Evolutionary conservation across 2,113 vertebrate genomes (phyloP).

Genomic region (Hypomesus transpacificus): DNA sequence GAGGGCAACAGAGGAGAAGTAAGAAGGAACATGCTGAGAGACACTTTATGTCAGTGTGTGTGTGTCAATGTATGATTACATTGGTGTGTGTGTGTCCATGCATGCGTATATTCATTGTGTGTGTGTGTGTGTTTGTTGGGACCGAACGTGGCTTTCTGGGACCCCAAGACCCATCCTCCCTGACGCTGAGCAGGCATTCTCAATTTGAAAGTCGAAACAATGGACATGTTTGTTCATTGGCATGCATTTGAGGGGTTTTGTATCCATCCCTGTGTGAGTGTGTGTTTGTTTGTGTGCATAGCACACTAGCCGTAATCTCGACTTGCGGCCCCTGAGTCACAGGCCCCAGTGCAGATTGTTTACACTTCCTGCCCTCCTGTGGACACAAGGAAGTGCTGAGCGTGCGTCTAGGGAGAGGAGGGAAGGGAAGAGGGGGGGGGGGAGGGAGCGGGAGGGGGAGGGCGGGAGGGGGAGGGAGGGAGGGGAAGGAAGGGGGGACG

Average conservation of each 20-base stretch:
- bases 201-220: too few species aligned
- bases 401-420: constrained; percentile 12
- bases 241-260: background rate
- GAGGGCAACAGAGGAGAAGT: too few species aligned
- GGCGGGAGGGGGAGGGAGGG: constrained; percentile 36
- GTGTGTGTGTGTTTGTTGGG: background rate
- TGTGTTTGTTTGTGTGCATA: background rate
- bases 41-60: background rate
- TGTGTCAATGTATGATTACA: background rate
- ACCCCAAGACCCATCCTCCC: too few species aligned
- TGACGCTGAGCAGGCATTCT: too few species aligned
- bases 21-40: background rate
- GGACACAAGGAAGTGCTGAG: constrained; percentile 38
- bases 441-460: constrained; percentile 1
- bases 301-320: background rate
- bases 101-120: background rate
- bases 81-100: background rate
- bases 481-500: too few species aligned
- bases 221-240: background rate
- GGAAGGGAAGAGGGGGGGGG: constrained; percentile 4
- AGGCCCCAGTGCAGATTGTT: constrained; percentile 8
- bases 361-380: constrained; percentile 15
- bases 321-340: background rate
- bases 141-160: too few species aligned
- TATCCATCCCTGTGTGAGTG: constrained; percentile 19